Evolutionary conservation across 2,888 invertebrate genomes (phyloP).

Genomic region (Phalera bucephala): DNA sequence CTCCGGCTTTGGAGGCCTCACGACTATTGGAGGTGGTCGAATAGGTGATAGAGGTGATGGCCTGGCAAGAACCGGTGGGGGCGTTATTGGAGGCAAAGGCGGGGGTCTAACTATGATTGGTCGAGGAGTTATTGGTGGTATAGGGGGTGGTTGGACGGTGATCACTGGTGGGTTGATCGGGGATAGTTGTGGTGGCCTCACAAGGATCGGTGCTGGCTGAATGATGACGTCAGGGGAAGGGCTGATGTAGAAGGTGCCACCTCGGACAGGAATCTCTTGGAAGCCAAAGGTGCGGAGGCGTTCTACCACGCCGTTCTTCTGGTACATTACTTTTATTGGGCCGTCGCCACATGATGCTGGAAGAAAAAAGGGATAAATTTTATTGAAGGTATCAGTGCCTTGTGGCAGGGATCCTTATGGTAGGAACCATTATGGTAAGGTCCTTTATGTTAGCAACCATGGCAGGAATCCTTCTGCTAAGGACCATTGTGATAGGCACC

Average conservation of each 20-base stretch:
- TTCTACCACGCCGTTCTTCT: conserved; percentile 33
- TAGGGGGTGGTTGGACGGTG: conserved; percentile 41
- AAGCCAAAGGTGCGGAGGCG: conserved; percentile 48
- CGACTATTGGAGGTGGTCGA: conserved; percentile 48
- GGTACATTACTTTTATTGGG: conserved; percentile 38
- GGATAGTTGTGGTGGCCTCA: conserved; percentile 41
- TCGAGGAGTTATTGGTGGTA: conserved; percentile 43
- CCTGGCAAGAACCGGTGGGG: conserved; percentile 54
- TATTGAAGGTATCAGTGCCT: too few relatives aligned
- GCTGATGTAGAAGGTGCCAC: conserved; percentile 56
- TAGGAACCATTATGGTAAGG: too few relatives aligned
- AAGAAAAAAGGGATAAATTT: too few relatives aligned
- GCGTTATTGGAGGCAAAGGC: conserved; percentile 38
- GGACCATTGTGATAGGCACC: too few relatives aligned
- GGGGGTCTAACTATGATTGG: conserved; percentile 47
- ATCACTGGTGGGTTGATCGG: conserved; percentile 49
- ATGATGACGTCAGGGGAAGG: conserved; percentile 57
- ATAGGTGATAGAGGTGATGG: conserved; percentile 42
- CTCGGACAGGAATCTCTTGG: conserved; percentile 51
- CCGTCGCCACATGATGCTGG: conserved; percentile 58
- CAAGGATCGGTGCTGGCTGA: conserved; percentile 61
- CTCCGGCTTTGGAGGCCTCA: conserved; percentile 42
- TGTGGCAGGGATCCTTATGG: too few relatives aligned
- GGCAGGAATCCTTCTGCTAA: too few relatives aligned
- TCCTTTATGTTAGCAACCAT: too few relatives aligned